Percentiles rank a stretch among this genome's conserved stretches.
Evolutionary conservation across 2,113 vertebrate genomes (phyloP).

Genomic region (Cavia porcellus): DNA sequence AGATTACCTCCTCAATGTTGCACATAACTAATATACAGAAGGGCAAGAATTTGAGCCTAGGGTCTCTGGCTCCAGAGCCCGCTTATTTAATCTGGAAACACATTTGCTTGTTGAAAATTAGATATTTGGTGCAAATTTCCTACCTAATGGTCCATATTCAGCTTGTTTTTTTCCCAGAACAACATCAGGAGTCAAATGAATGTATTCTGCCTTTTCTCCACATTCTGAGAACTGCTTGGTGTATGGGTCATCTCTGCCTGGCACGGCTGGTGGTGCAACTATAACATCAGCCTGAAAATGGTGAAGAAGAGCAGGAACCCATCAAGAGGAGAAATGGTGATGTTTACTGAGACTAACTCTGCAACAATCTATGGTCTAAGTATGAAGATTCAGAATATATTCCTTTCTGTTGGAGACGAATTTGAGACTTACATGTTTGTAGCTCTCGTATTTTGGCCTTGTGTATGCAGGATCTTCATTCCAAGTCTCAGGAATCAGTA

Average conservation of each 20-base stretch:
- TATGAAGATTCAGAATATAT: not conserved
- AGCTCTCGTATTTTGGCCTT: slow-evolving; percentile 80
- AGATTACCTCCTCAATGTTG: not conserved
- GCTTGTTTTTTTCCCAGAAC: slow-evolving; percentile 75
- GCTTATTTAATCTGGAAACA: not conserved
- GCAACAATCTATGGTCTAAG: not conserved
- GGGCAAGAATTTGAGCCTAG: not conserved
- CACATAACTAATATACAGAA: not conserved
- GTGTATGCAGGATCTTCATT: not conserved
- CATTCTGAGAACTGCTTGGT: slow-evolving; percentile 85
- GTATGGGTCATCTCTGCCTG: slow-evolving; percentile 84
- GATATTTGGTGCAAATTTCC: slow-evolving; percentile 1
- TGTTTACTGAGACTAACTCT: not conserved
- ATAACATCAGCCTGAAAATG: slow-evolving; percentile 86
- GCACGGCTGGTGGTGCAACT: slow-evolving; percentile 74
- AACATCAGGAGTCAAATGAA: slow-evolving; percentile 87
- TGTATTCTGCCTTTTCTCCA: slow-evolving; percentile 81
- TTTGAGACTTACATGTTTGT: slow-evolving; percentile 70
- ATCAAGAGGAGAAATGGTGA: slow-evolving; percentile 1
- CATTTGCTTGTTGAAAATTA: not conserved
- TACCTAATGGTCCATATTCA: slow-evolving; percentile 87
- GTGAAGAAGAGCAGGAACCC: not conserved
- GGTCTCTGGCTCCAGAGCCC: not conserved
- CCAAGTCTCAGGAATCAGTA: slow-evolving; percentile 85
- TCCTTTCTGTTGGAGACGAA: not conserved